Conservation (phyloP, 2,113 vertebrate genomes). For the Periophthalmodon schlosseri region DNA sequence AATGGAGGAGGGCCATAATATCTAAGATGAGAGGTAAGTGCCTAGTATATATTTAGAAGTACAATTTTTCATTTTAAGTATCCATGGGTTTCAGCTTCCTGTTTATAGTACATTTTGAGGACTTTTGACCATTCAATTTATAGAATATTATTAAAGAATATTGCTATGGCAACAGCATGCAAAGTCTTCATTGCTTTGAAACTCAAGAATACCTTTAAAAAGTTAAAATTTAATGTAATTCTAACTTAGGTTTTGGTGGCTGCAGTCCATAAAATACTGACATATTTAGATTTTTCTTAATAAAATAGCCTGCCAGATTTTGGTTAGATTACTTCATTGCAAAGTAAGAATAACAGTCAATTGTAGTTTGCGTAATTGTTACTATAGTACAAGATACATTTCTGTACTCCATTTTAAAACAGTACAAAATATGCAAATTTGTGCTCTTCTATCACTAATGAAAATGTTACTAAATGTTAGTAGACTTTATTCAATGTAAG, state of each 20-base stretch:
- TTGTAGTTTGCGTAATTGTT: not conserved
- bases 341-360: not conserved
- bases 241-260: too few relatives aligned
- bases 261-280: not conserved
- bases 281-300: not conserved
- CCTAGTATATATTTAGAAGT: not conserved
- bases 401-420: not conserved
- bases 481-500: not conserved
- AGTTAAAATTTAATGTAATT: too few relatives aligned
- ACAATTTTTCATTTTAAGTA: not conserved
- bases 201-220: too few relatives aligned
- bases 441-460: too few relatives aligned
- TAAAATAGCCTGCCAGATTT: too few relatives aligned
- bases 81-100: not conserved
- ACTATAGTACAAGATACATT: not conserved
- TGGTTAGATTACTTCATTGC: too few relatives aligned
- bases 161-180: too few relatives aligned
- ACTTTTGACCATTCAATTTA: too few relatives aligned
- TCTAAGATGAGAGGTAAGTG: slow-evolving; percentile 64
- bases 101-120: too few relatives aligned
- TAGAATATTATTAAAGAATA: too few relatives aligned
- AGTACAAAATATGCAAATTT: not conserved
- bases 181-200: too few relatives aligned
- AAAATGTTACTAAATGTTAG: too few relatives aligned
- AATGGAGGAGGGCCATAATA: slow-evolving; percentile 12